Evolutionary conservation across 2,797 vertebrate genomes (phyloP), one percentile per base, ranked within the genome.

Genomic region (Poeciliopsis presidionis): DNA sequence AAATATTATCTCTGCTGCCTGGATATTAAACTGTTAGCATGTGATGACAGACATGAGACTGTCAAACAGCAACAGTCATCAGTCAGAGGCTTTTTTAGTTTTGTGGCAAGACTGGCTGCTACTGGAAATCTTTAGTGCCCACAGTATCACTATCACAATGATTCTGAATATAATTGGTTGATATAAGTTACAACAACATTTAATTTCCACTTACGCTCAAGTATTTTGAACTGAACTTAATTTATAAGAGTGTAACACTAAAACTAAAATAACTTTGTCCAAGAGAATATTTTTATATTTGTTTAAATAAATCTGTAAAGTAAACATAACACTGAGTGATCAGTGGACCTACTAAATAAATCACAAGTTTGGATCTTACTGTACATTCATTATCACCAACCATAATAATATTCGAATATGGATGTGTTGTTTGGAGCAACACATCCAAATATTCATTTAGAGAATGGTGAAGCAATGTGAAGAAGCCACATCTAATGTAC

Each of bases 401-500:
- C 2, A 22, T 51, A 51, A 5, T 7, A 39, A 39, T 22, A 39
- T 41, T 65, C 0, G 16, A 65, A 20, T 36, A 65, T 7, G 30
- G 30, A 36, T 36, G 5, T 20, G 7, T 36, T 36, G 49, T 36
- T 63, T 63, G 30, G 5, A 63, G 33, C 36, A 11, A 47, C 55
- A 80, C 77, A 78, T 82, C 47, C 78, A 61, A 76, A 86, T 83
- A 88, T 3, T 84, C 36, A 63, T 6, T 75, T 75, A 53, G 13
- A 65, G 74, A 85, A 80, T 73, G 36, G 0, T 79, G 11, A 28
- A 73, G 9, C 47, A 79, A 33, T 33, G 79, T 85, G 63, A 82
- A 80, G 85, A 77, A 75, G 78, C 74, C 51, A 70, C 61, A 41
- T 85, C 88, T 90, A 86, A 87, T 84, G 84, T 86, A 84, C 81